Percentiles rank a stretch among this genome's conserved stretches.
phyloP scores from a whole-genome alignment of 2,113 vertebrate species.

The Colaptes auratus region DNA sequence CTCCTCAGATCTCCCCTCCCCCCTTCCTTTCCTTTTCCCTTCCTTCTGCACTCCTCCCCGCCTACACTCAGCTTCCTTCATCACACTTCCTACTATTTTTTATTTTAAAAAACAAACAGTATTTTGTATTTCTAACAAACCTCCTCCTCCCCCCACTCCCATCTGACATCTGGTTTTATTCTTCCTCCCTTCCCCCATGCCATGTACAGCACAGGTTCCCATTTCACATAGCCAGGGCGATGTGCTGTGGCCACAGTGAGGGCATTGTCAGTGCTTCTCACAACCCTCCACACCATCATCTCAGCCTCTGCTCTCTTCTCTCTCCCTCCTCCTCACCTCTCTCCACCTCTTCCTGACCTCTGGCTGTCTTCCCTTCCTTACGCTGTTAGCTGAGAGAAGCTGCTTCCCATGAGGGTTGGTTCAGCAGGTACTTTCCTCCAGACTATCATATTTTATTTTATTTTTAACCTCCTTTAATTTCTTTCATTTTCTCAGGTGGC shows the following conservation, averaged over 20 bases:
- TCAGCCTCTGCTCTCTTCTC: neutral
- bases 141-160: neutral
- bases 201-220: neutral
- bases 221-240: neutral
- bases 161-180: neutral
- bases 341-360: neutral
- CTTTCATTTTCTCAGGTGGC: neutral
- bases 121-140: slow-evolving; percentile 42
- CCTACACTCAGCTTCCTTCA: slow-evolving; percentile 32
- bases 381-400: slow-evolving; percentile 13
- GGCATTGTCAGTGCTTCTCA: neutral
- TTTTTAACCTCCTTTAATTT: neutral
- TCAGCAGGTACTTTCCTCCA: slow-evolving; percentile 6
- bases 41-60: neutral
- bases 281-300: neutral
- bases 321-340: neutral
- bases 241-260: neutral
- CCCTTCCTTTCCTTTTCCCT: neutral
- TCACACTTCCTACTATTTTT: slow-evolving; percentile 42
- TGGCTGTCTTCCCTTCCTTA: slow-evolving; percentile 9
- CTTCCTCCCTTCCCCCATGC: neutral
- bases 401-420: slow-evolving; percentile 23
- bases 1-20: slow-evolving; percentile 11
- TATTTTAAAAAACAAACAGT: slow-evolving; percentile 1
- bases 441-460: neutral